These are phyloP conservation scores for Polydrusus pterygomalis DNA, from an alignment of 2,888 invertebrate genomes.

Conservation along the genomic window DNA sequence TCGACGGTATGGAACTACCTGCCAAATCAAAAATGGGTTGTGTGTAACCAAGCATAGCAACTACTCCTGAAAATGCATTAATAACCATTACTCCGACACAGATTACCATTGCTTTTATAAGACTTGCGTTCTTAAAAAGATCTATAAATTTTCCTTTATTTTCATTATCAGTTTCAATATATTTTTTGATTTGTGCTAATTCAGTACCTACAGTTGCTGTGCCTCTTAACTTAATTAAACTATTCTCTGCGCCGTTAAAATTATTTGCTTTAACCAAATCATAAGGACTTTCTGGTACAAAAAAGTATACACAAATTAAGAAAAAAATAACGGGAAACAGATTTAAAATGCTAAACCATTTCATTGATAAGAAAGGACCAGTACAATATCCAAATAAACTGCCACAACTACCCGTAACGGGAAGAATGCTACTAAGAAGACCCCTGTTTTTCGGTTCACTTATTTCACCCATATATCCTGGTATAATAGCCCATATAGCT, in stretches of 20 bases:
- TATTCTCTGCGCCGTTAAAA: constrained; percentile 33
- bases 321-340: constrained; percentile 17
- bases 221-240: constrained; percentile 40
- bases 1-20: constrained; percentile 75
- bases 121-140: constrained; percentile 54
- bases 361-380: constrained; percentile 49
- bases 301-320: constrained; percentile 14
- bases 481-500: constrained; percentile 50
- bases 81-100: constrained; percentile 53
- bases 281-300: constrained; percentile 52
- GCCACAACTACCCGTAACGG: constrained; percentile 5
- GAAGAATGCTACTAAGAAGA: constrained; percentile 22
- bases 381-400: constrained; percentile 23
- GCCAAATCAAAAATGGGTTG: constrained; percentile 72
- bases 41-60: constrained; percentile 55
- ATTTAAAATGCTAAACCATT: constrained; percentile 39
- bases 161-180: constrained; percentile 18
- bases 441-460: constrained; percentile 49
- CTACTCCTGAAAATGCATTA: constrained; percentile 54
- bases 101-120: constrained; percentile 53
- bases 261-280: constrained; percentile 44
- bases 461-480: constrained; percentile 56
- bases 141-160: constrained; percentile 43
- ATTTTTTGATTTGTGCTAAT: constrained; percentile 26
- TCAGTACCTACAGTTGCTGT: constrained; percentile 31